Evolutionary conservation across 2,797 vertebrate genomes (phyloP).

Genomic region (Meriones psammophilus): DNA sequence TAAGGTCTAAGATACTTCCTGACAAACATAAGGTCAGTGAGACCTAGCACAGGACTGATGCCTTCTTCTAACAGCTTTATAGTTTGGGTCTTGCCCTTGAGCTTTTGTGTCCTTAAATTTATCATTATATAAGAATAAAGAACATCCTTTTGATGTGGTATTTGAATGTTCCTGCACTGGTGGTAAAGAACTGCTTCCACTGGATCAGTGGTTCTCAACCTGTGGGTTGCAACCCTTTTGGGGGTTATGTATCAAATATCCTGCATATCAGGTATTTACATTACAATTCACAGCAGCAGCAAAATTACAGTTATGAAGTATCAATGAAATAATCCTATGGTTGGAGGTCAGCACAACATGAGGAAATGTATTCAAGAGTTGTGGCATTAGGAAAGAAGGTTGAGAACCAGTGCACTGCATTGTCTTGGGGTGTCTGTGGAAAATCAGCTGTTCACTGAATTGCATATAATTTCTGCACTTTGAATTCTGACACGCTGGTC

Average conservation of each 20-base stretch:
- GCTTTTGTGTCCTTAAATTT: background rate
- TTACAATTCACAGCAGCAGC: background rate
- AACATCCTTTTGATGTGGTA: background rate
- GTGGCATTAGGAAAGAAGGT: background rate
- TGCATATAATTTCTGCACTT: background rate
- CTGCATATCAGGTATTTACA: background rate
- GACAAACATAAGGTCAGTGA: background rate
- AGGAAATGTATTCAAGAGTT: background rate
- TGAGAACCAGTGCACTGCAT: background rate
- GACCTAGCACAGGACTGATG: background rate
- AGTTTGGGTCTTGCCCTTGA: conserved; percentile 4
- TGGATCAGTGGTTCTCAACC: background rate
- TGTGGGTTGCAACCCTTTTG: background rate
- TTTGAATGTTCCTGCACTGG: background rate
- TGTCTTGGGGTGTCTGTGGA: background rate
- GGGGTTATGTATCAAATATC: background rate
- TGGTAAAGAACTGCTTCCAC: background rate
- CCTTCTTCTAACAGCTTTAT: conserved; percentile 6
- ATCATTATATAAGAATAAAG: background rate
- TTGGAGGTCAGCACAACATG: background rate
- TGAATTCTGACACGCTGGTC: background rate
- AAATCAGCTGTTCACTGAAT: background rate
- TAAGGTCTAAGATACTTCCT: background rate
- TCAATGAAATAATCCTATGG: background rate
- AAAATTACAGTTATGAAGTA: background rate